Base-by-base conservation (phyloP, 2,888 invertebrate genomes). In the Leuctra nigra region DNA sequence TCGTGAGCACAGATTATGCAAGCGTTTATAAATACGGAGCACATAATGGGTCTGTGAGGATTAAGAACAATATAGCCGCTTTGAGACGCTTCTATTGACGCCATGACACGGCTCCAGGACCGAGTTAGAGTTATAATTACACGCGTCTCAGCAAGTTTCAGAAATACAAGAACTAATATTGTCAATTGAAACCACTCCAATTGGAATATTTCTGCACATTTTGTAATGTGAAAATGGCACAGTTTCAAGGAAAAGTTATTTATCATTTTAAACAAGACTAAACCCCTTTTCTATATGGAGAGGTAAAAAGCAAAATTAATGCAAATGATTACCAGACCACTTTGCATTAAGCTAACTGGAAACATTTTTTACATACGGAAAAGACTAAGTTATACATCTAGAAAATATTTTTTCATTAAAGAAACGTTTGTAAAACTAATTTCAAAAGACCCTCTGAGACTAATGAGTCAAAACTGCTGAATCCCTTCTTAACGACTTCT, bases 1-100 rank as follows among this genome's bases (percentile, higher is more conserved):
- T 39, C 39, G 9, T 14, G 39, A 4, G 20, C 39, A 39, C 18
- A 39, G 39, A 39, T 14, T 39, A 39, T 39, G 39, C 39, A 39
- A 18, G 39, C 39, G 39, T 39, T 39, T 14, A 20, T 39, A 39
- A 39, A 39, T 20, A 39, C 39, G 7, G 39, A 39, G 18, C 20
- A 18, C 20, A 39, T 39, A 39, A 39, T 39, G 39, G 39, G 39
- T 16, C 39, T 39, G 16, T 39, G 20, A 16, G 39, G 39, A 39
- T 39, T 39, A 39, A 39, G 39, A 39, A 39, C 20, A 39, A 18
- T 39, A 39, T 39, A 39, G 39, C 20, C 16, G 39, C 18, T 39
- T 18, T 39, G 39, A 39, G 39, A 39, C 16, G 39, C 20, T 36
- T 16, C n/a, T n/a, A n/a, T n/a, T n/a, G n/a, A n/a, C n/a, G n/a